phyloP scores from a whole-genome alignment of 2,888 invertebrate species.

The Ischnura elegans region DNA sequence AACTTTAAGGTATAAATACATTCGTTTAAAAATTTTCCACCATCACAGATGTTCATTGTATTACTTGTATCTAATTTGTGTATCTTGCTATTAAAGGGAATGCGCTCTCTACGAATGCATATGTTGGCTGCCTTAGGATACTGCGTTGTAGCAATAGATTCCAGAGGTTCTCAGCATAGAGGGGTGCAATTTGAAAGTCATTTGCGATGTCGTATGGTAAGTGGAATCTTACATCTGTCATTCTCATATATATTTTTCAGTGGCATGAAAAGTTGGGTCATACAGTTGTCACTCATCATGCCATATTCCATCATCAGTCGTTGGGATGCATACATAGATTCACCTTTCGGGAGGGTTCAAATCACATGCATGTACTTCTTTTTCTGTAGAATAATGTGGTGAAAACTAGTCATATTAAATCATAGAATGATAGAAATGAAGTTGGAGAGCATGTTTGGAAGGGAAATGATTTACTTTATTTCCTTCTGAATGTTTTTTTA shows the following conservation, averaged over 20 bases:
- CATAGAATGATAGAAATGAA: no score
- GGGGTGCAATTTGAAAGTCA: slow-evolving; percentile 96
- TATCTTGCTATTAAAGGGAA: slow-evolving; percentile 82
- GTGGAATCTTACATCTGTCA: slow-evolving; percentile 67
- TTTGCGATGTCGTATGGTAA: slow-evolving; percentile 90
- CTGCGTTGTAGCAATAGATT: slow-evolving; percentile 97
- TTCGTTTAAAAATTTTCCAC: not conserved
- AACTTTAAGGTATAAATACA: slow-evolving; percentile 89
- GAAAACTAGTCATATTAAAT: no score
- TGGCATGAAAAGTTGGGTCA: no score
- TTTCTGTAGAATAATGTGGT: no score
- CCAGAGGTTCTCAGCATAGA: slow-evolving; percentile 95
- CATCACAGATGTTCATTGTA: not conserved
- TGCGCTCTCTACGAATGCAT: slow-evolving; percentile 94
- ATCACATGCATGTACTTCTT: no score
- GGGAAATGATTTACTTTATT: not conserved
- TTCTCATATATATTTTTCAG: no score
- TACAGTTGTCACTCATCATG: not conserved
- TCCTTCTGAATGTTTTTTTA: slow-evolving; percentile 73
- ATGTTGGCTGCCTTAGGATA: slow-evolving; percentile 97
- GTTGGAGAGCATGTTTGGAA: no score
- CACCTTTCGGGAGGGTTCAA: no score
- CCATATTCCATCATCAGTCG: no score
- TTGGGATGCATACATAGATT: no score
- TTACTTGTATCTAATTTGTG: slow-evolving; percentile 38